Evolutionary conservation across 2,797 vertebrate species (phyloP), one percentile per base, ranked within the genome.

Genomic region (Jordanella pulchra): DNA sequence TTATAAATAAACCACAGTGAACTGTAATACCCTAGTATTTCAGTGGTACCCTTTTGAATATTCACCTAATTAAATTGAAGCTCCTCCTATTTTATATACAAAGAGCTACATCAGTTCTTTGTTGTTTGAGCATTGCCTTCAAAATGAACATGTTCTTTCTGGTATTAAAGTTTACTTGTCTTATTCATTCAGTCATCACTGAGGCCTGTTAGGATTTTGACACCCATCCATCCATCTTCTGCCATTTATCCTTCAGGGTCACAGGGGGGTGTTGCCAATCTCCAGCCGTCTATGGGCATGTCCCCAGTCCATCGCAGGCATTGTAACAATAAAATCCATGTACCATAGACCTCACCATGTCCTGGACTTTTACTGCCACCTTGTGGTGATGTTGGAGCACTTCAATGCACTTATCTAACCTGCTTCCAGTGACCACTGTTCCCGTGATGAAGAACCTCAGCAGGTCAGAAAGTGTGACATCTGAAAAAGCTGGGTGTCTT

Each of bases 291-390:
- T 35, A 35, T 5, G 35, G 35, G 35, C 35, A 35, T 35, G 4
- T 35, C 7, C 0, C 35, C 3, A 35, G 3, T 35, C 4, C 35
- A 35, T 35, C 35, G 35, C 35, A 35, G 35, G 35, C 4, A 35
- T 35, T 35, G 42, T 42, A 13, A 14, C 21, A 7, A 11, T 2
- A 13, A 39, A 39, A 61, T 61, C 21, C 7, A 67, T 27, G 54
- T 48, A 2, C 32, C n/a, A 2, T 53, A 21, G 58, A 39, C 7
- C 50, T 53, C 1, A 54, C n/a, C 25, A 18, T 13, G 17, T 7
- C 6, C 25, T 25, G 42, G 47, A 55, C 21, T 28, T 74, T 55
- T 42, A 72, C 65, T 83, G 78, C 73, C 84, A 60, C 50, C 80
- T 45, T 11, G 30, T 80, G 84, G 76, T 58, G 1, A 11, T 0